Percentiles rank a stretch among this genome's conserved stretches.
Evolutionary conservation across 2,113 vertebrate genomes (phyloP).

Genomic region (Equus przewalskii): DNA sequence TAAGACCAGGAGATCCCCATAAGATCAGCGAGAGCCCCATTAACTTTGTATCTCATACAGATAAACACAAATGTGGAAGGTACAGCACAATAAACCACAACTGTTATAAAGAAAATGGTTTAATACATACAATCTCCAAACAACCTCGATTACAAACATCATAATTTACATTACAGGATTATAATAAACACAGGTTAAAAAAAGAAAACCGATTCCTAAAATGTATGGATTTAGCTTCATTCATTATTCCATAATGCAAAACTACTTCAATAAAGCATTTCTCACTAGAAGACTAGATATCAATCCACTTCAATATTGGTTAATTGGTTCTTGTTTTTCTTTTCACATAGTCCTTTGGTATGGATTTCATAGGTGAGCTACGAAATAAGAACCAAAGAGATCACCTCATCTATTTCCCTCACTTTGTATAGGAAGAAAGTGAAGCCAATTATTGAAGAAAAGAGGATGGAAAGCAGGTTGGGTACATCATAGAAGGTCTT

Average conservation of each 20-base stretch:
- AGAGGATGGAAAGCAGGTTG: not conserved
- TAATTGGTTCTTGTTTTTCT: not conserved
- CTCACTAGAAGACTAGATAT: not conserved
- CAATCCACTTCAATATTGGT: not conserved
- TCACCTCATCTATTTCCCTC: not conserved
- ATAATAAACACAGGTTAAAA: not conserved
- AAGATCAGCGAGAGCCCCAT: not conserved
- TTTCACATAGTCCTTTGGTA: not conserved
- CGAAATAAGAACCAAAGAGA: not conserved
- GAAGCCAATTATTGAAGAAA: not conserved
- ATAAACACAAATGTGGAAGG: not conserved
- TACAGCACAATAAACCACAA: not conserved
- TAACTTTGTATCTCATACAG: not conserved
- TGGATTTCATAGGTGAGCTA: not conserved
- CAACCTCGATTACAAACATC: not conserved
- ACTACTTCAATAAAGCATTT: not conserved
- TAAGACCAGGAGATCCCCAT: not conserved
- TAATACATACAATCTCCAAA: not conserved
- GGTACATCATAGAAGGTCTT: not conserved
- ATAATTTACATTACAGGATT: not conserved
- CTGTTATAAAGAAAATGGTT: not conserved
- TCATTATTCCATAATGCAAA: conserved; percentile 30
- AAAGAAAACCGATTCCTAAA: not conserved
- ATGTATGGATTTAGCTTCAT: not conserved
- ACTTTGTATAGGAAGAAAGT: not conserved